Conservation (phyloP, 2,888 invertebrate genomes). For the Pharmacophagus antenor region DNA sequence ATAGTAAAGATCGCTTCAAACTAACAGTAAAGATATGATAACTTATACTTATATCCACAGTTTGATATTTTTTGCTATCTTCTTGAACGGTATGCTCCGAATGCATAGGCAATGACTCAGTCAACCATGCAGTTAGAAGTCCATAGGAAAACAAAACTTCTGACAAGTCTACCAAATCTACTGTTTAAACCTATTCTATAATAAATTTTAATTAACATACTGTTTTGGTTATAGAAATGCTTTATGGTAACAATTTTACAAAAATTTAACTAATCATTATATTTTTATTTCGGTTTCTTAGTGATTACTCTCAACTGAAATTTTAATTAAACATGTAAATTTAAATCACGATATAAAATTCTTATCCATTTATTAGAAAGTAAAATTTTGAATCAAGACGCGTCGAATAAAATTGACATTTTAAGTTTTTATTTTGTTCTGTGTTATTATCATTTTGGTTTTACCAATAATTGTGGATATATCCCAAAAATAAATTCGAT, state of each 20-base stretch:
- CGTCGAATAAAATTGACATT: not conserved
- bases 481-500: no score
- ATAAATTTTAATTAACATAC: no score
- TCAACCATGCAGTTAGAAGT: slow-evolving; percentile 48
- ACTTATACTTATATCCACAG: slow-evolving; percentile 70
- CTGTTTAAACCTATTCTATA: not conserved
- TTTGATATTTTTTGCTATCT: slow-evolving; percentile 71
- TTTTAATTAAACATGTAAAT: not conserved
- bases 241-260: no score
- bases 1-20: slow-evolving; percentile 58
- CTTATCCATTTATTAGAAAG: not conserved
- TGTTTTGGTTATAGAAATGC: no score
- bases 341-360: not conserved
- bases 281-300: not conserved
- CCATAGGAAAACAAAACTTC: slow-evolving; percentile 16
- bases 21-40: slow-evolving; percentile 77
- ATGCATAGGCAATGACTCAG: slow-evolving; percentile 79
- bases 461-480: no score
- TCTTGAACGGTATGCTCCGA: slow-evolving; percentile 69
- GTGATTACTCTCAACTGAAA: not conserved
- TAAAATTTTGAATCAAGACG: not conserved
- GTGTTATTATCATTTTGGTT: not conserved
- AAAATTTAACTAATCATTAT: not conserved
- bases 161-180: not conserved
- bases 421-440: not conserved